A percentile compares a stretch with the other conserved stretches of the same genome.
Evolutionary conservation across 2,888 invertebrate species (phyloP).

Genomic region (Tenthredo scrophulariae): DNA sequence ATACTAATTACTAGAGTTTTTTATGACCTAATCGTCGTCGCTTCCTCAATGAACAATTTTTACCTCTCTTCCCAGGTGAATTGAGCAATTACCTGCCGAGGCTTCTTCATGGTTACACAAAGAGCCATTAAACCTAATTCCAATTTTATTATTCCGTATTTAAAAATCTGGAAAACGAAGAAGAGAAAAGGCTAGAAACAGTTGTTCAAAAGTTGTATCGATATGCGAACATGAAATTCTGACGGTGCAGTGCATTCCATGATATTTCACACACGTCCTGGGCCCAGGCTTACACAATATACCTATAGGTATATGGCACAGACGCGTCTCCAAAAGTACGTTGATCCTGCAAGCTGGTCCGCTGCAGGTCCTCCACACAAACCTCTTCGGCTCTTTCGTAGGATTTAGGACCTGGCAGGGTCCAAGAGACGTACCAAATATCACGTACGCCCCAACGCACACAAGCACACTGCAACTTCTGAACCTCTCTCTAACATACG

Average conservation of each 20-base stretch:
- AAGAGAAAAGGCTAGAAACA: background rate
- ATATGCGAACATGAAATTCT: conserved; percentile 24
- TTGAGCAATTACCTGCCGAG: conserved; percentile 22
- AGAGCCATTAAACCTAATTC: background rate
- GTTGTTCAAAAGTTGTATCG: background rate
- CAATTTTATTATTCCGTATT: background rate
- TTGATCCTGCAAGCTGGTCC: conserved; percentile 39
- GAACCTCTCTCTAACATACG: background rate
- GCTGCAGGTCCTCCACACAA: conserved; percentile 12
- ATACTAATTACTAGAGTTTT: conserved; percentile 55
- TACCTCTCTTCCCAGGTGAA: conserved; percentile 24
- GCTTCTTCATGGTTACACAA: background rate
- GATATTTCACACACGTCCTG: conserved; percentile 1
- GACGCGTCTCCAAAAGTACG: conserved; percentile 47
- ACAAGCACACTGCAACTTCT: background rate
- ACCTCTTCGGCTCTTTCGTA: conserved; percentile 23
- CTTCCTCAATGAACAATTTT: conserved; percentile 45
- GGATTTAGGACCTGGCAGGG: conserved; percentile 28
- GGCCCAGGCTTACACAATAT: background rate
- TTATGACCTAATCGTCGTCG: conserved; percentile 34
- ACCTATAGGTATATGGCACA: background rate
- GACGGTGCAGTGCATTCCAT: background rate
- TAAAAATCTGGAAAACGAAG: background rate
- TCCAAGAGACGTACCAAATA: conserved; percentile 1
- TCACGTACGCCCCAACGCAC: background rate